These are phyloP conservation scores for Drosophila equinoxialis DNA, from an alignment of 1,140 invertebrate genomes.

Conservation along the genomic window DNA sequence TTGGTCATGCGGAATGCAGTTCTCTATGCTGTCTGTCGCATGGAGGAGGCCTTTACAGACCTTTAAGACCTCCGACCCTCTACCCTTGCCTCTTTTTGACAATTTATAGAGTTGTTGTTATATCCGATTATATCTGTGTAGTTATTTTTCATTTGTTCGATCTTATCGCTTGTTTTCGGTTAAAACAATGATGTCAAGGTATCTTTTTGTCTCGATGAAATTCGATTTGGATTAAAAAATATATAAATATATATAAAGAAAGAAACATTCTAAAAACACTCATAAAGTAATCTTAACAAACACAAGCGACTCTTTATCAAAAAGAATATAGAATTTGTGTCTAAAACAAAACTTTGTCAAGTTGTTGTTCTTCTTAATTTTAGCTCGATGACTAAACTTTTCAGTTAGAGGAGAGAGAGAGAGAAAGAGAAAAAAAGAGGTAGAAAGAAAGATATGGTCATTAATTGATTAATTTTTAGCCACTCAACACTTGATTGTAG, in stretches of 20 bases:
- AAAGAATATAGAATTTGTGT: too few species aligned
- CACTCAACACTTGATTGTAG: constrained; percentile 2
- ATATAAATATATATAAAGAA: too few species aligned
- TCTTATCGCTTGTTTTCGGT: not conserved
- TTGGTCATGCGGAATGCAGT: constrained; percentile 33
- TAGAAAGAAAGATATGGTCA: not conserved
- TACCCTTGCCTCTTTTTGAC: not conserved
- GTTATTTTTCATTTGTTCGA: not conserved
- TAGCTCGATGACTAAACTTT: constrained; percentile 25
- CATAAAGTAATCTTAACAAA: too few species aligned
- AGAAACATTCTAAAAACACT: too few species aligned
- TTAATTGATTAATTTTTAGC: constrained; percentile 31
- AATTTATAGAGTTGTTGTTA: not conserved
- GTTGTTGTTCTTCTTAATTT: not conserved
- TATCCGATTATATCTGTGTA: not conserved
- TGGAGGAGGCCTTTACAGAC: not conserved
- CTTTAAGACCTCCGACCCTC: constrained; percentile 4
- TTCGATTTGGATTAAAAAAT: not conserved
- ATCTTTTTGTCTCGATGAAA: not conserved
- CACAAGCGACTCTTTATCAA: not conserved
- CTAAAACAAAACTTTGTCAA: not conserved
- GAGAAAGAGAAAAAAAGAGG: not conserved
- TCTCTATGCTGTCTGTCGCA: constrained; percentile 23
- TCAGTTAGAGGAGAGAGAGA: not conserved
- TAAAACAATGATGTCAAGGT: not conserved